phyloP scores from a whole-genome alignment of 2,113 vertebrate species.

The Raphicerus campestris region DNA sequence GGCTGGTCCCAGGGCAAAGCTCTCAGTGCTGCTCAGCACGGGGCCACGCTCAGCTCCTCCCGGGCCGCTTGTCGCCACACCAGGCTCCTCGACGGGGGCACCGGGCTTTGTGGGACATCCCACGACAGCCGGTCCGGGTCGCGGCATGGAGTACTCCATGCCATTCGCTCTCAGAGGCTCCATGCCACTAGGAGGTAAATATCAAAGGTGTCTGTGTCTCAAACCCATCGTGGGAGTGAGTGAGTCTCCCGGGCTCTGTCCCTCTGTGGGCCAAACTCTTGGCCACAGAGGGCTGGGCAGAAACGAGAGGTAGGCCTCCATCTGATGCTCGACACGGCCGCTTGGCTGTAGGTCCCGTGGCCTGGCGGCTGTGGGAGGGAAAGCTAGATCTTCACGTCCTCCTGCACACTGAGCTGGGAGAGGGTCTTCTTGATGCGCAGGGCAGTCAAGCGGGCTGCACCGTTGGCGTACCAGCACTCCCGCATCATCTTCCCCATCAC shows the following conservation, averaged over 20 bases:
- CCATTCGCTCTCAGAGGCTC: conserved; percentile 69
- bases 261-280: conserved; percentile 49
- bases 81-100: neutral
- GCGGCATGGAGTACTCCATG: conserved; percentile 73
- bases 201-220: conserved; percentile 80
- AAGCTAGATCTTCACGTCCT: conserved; percentile 94
- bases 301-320: conserved; percentile 86
- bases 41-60: conserved; percentile 56
- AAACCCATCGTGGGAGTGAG: conserved; percentile 78
- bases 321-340: conserved; percentile 75
- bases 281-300: conserved; percentile 79
- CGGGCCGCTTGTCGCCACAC: conserved; percentile 9
- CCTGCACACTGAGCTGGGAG: conserved; percentile 97
- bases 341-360: conserved; percentile 73
- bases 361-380: conserved; percentile 37
- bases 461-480: conserved; percentile 98
- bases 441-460: conserved; percentile 93
- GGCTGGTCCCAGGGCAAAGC: conserved; percentile 62
- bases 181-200: conserved; percentile 77
- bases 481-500: conserved; percentile 99
- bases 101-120: conserved; percentile 70
- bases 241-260: conserved; percentile 65
- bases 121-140: conserved; percentile 53
- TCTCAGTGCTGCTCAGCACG: conserved; percentile 12
- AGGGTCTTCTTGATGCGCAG: conserved; percentile 99